A percentile compares a stretch with the other conserved stretches of the same genome.
Conservation (phyloP, 2,113 vertebrate genomes). For the Gavia stellata region DNA sequence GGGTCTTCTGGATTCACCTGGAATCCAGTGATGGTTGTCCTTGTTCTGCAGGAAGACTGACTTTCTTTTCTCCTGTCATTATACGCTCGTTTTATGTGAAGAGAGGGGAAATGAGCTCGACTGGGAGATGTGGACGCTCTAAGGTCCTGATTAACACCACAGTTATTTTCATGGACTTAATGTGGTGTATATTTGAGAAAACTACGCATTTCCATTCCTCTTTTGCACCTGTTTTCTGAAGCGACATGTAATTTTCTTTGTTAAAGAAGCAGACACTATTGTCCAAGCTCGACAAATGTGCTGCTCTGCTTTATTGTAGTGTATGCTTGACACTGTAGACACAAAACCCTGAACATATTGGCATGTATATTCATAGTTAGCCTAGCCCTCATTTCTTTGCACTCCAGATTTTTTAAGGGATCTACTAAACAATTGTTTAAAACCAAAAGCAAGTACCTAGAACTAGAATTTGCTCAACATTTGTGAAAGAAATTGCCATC, state of each 20-base stretch:
- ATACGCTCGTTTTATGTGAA: not conserved
- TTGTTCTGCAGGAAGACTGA: not conserved
- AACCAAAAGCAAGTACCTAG: not conserved
- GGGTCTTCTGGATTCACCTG: not conserved
- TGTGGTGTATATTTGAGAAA: not conserved
- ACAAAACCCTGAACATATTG: not conserved
- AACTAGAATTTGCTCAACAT: not conserved
- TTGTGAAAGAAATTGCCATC: not conserved
- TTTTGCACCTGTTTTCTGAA: not conserved
- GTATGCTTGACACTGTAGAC: not conserved
- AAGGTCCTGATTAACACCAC: not conserved
- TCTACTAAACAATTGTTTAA: not conserved
- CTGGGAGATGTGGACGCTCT: not conserved
- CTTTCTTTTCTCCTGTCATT: not conserved
- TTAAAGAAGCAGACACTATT: not conserved
- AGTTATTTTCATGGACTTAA: too few species aligned
- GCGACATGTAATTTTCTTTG: not conserved
- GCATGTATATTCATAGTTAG: not conserved
- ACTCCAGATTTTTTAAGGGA: not conserved
- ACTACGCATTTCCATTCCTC: not conserved
- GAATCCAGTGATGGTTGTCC: not conserved
- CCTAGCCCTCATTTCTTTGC: not conserved
- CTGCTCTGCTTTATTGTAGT: not conserved
- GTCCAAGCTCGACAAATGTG: not conserved
- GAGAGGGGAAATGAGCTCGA: not conserved